phyloP scores from a whole-genome alignment of 1,140 invertebrate species.

The Rhynchophorus ferrugineus region DNA sequence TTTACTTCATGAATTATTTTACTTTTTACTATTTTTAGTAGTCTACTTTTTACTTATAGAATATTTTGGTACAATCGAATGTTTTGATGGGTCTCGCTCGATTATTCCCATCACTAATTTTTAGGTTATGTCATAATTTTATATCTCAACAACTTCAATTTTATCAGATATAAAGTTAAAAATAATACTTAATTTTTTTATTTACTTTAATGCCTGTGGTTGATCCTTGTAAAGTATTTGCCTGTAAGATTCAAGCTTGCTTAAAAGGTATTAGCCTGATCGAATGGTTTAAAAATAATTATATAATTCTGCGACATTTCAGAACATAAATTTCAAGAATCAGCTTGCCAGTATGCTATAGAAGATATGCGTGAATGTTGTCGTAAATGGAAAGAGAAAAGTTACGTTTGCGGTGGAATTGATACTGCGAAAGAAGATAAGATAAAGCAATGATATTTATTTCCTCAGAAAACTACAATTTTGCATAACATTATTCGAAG shows the following conservation, averaged over 20 bases:
- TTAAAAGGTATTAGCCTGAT: slow-evolving; percentile 66
- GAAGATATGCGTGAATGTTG: slow-evolving; percentile 60
- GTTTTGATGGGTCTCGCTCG: too few relatives aligned
- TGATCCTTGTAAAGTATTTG: slow-evolving; percentile 68
- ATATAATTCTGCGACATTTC: slow-evolving; percentile 24
- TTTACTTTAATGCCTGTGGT: slow-evolving; percentile 40
- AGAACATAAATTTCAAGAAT: slow-evolving; percentile 63
- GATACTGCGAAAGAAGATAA: slow-evolving; percentile 34
- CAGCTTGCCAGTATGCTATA: slow-evolving; percentile 50
- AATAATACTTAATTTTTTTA: too few relatives aligned
- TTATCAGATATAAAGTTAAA: too few relatives aligned
- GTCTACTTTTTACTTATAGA: too few relatives aligned
- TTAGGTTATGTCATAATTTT: too few relatives aligned
- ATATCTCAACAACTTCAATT: too few relatives aligned
- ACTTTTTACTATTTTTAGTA: too few relatives aligned
- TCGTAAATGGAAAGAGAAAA: slow-evolving; percentile 49
- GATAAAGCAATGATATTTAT: slow-evolving; percentile 26
- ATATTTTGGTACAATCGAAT: too few relatives aligned
- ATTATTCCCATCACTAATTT: too few relatives aligned
- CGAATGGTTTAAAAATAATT: slow-evolving; percentile 7
- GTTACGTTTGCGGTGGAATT: slow-evolving; percentile 59
- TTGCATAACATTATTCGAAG: too few relatives aligned
- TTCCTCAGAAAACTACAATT: slow-evolving; percentile 38
- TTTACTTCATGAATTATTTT: too few relatives aligned
- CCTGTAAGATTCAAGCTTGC: slow-evolving; percentile 70